phyloP scores from a whole-genome alignment of 2,113 vertebrate species.

The Erythrolamprus reginae region DNA sequence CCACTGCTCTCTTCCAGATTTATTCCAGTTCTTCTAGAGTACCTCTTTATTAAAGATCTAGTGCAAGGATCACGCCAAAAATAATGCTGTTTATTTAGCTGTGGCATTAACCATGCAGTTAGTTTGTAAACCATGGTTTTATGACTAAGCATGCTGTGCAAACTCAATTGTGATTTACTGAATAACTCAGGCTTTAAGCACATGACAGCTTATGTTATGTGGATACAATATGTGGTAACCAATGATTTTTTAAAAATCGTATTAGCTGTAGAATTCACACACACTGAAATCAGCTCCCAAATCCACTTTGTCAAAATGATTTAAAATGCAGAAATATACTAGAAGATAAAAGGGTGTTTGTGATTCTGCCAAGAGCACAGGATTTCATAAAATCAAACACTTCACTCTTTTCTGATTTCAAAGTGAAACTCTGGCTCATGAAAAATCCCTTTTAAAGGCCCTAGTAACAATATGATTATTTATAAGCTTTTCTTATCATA shows the following conservation, averaged over 20 bases:
- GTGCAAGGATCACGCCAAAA: neutral
- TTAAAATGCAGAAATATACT: neutral
- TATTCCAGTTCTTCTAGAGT: neutral
- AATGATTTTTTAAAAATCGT: neutral
- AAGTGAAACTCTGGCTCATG: neutral
- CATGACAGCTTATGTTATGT: neutral
- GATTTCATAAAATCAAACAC: neutral
- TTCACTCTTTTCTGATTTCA: neutral
- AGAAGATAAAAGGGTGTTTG: neutral
- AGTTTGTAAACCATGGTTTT: neutral
- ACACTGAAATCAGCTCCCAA: neutral
- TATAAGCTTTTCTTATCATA: neutral
- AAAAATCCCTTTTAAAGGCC: neutral
- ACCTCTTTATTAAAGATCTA: neutral
- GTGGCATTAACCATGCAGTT: neutral
- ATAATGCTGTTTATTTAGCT: neutral
- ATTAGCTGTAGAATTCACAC: neutral
- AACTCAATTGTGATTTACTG: neutral
- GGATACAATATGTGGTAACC: neutral
- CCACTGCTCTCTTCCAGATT: neutral
- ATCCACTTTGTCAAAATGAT: neutral
- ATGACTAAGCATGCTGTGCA: neutral
- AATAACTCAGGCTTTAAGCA: neutral
- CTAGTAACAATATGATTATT: neutral
- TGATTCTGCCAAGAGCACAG: neutral